Evolutionary conservation across 2,113 vertebrate species (phyloP).

Genomic region (Serilophus lunatus): DNA sequence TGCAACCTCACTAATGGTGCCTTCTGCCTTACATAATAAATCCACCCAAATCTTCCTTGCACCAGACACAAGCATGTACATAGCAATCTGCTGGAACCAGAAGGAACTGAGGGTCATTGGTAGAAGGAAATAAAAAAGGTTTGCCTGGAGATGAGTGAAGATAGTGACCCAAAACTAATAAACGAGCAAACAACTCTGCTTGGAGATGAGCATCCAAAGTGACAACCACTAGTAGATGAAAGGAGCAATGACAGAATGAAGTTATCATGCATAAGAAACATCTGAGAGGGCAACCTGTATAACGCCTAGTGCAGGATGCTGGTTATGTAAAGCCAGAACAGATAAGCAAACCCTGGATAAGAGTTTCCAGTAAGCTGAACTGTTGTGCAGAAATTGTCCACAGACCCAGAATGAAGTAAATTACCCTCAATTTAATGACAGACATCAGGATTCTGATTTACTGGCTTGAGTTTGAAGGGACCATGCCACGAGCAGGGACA

Average conservation of each 20-base stretch:
- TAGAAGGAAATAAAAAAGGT: neutral
- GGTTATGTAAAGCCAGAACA: neutral
- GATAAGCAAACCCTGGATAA: neutral
- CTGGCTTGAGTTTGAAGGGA: neutral
- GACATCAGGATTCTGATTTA: neutral
- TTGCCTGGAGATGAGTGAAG: neutral
- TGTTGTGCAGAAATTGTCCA: neutral
- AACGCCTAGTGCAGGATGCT: neutral
- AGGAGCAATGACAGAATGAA: neutral
- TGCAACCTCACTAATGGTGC: neutral
- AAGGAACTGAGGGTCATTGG: neutral
- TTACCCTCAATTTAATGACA: neutral
- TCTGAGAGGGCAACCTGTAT: neutral
- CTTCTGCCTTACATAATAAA: neutral
- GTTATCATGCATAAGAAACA: neutral
- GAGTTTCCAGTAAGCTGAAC: neutral
- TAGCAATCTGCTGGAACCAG: neutral
- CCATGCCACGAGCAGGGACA: neutral
- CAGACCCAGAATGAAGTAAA: neutral
- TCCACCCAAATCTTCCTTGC: neutral
- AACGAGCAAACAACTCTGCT: neutral
- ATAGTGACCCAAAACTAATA: neutral
- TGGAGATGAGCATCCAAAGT: neutral
- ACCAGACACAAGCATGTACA: neutral
- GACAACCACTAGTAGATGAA: neutral